phyloP scores from a whole-genome alignment of 1,140 invertebrate genomes.

The Branchinecta lindahli region DNA sequence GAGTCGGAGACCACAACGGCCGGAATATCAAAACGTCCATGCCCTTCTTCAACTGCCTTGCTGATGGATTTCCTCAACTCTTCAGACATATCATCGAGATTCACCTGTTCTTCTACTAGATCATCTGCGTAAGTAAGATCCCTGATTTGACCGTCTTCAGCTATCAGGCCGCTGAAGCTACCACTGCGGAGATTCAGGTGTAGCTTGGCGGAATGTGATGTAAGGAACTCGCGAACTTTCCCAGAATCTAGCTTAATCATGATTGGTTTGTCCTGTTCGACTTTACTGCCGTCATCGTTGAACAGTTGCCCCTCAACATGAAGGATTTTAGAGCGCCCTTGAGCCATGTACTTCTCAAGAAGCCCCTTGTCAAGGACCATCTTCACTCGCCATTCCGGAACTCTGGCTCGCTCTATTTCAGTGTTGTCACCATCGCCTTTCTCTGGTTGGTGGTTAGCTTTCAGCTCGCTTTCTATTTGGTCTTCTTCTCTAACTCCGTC shows the following conservation, averaged over 20 bases:
- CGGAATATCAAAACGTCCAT: background rate
- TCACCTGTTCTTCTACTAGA: background rate
- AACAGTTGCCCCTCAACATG: background rate
- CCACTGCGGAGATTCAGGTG: background rate
- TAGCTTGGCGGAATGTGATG: background rate
- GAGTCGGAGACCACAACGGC: background rate
- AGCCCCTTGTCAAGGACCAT: background rate
- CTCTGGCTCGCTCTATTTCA: background rate
- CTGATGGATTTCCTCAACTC: background rate
- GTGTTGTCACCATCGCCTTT: too few species aligned
- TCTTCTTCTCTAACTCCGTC: background rate
- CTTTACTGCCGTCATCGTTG: background rate
- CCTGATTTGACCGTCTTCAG: background rate
- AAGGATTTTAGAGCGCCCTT: background rate
- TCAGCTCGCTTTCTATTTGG: too few species aligned
- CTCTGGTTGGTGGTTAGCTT: too few species aligned
- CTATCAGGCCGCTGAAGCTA: background rate
- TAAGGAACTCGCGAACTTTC: background rate
- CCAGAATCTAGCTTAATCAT: background rate
- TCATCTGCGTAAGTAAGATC: background rate
- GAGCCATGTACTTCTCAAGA: background rate
- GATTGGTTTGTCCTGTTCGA: background rate
- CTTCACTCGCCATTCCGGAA: background rate
- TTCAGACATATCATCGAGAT: background rate
- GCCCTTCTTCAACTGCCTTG: background rate